Evolutionary conservation across 2,888 invertebrate genomes (phyloP).

Genomic region (Operophtera brumata): DNA sequence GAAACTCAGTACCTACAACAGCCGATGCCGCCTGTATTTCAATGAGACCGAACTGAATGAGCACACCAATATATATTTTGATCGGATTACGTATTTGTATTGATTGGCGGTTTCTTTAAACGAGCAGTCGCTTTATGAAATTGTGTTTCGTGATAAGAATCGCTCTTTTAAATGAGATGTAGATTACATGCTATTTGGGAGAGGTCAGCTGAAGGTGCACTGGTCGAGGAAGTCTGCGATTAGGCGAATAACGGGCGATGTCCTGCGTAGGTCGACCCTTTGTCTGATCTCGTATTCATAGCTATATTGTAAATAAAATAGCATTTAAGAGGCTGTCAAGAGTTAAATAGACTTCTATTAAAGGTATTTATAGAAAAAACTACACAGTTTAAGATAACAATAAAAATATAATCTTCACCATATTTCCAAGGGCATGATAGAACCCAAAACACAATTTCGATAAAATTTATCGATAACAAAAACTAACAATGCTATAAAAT

Average conservation of each 20-base stretch:
- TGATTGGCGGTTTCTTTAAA: constrained; percentile 4
- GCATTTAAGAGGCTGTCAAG: too few relatives aligned
- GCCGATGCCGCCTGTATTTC: neutral
- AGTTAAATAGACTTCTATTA: too few relatives aligned
- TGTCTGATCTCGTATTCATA: constrained; percentile 42
- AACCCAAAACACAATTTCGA: too few relatives aligned
- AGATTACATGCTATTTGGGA: constrained; percentile 22
- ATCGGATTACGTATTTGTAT: constrained; percentile 10
- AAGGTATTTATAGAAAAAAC: too few relatives aligned
- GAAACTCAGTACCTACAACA: neutral
- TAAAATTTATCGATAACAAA: too few relatives aligned
- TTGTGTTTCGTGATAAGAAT: constrained; percentile 2
- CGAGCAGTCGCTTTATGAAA: neutral
- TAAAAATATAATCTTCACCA: too few relatives aligned
- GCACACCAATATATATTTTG: neutral
- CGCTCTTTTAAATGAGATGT: constrained; percentile 19
- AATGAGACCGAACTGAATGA: constrained; percentile 8
- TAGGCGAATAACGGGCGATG: constrained; percentile 58
- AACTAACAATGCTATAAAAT: too few relatives aligned
- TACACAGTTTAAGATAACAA: too few relatives aligned
- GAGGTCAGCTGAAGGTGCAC: constrained; percentile 36
- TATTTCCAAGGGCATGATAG: too few relatives aligned
- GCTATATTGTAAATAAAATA: neutral
- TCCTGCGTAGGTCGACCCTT: constrained; percentile 69
- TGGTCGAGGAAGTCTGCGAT: constrained; percentile 48